A percentile compares a stretch with the other conserved stretches of the same genome.
Evolutionary conservation across 2,113 vertebrate species (phyloP).

Genomic region (Pseudorasbora parva): DNA sequence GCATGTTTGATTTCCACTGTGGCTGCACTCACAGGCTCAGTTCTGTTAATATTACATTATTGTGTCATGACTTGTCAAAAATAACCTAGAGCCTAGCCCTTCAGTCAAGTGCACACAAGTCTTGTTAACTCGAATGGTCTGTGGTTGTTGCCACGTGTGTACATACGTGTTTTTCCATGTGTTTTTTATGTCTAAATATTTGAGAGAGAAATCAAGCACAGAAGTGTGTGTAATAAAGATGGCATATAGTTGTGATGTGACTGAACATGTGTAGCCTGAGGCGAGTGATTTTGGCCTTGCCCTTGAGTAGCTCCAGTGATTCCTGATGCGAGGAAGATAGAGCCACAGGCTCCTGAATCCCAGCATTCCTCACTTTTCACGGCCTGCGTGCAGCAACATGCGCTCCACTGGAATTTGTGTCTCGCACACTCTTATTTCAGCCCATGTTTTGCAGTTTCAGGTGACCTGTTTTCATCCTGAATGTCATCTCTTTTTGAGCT

Average conservation of each 20-base stretch:
- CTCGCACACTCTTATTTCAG: not conserved
- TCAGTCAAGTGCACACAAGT: constrained; percentile 36
- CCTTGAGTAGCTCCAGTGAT: not conserved
- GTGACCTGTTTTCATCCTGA: constrained; percentile 3
- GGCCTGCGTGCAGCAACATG: constrained; percentile 38
- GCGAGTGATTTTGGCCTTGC: constrained; percentile 39
- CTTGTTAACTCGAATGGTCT: not conserved
- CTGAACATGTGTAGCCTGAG: constrained; percentile 41
- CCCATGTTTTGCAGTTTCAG: not conserved
- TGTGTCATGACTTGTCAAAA: not conserved
- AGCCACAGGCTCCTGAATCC: constrained; percentile 22
- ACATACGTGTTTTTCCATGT: not conserved
- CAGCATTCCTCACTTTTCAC: constrained; percentile 47
- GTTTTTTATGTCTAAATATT: not conserved
- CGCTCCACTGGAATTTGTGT: not conserved
- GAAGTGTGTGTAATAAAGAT: not conserved
- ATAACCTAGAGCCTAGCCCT: constrained; percentile 10
- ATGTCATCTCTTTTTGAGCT: not conserved
- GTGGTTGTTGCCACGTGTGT: not conserved
- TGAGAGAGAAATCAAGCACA: constrained; percentile 1
- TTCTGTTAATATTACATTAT: constrained; percentile 6
- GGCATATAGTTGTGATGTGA: not conserved
- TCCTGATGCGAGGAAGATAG: constrained; percentile 3
- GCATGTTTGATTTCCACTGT: constrained; percentile 7
- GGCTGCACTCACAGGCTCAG: not conserved